Base-by-base conservation (phyloP, 2,113 vertebrate genomes). In the Megalops atlanticus region DNA sequence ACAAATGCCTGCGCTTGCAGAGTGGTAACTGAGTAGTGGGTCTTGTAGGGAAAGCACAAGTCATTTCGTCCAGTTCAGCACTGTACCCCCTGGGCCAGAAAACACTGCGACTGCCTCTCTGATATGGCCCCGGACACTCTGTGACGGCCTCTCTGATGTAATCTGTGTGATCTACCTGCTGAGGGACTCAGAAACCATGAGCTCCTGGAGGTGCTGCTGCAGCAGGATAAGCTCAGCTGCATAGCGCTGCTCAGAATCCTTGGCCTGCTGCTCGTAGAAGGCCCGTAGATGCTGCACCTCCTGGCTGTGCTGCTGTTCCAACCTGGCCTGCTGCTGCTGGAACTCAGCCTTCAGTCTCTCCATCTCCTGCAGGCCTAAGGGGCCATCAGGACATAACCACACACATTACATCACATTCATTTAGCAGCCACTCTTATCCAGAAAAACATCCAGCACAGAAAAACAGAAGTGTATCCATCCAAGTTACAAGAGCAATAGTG, bases 201-300 rank as follows among this genome's bases (percentile, higher is more conserved):
- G 69, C 82, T 93, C 85, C 80, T 94, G 92, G 82, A 96, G 91
- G n/a, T 88, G 91, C 74, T 93, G 85, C 82, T 96, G 93, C 27
- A 97, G 90, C 82, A 87, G 84, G 1, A 88, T 79, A n/a, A 96
- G 91, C 87, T 98, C 94, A 0, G 87, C 79, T 0, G 84, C 80
- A 68, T 93, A 93, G 0, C 92, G 91, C 87, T 95, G 92, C 83
- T 96, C 93, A 0, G 86, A 91, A 86, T 97, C 95, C 69, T 93
- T 85, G 79, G 95, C 89, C 75, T 96, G 94, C 78, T 95, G 92
- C 1, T 93, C 92, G 87, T 96, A 95, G 92, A 93, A 93, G 64
- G 87, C 86, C 54, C 90, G 78, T 15, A 95, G 92, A 45, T 43
- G 91, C 87, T 96, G 91, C 82, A 97, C 75, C 80, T 97, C 95